Evolutionary conservation across 2,113 vertebrate genomes (phyloP), one percentile per base, ranked within the genome.

Genomic region (Colaptes auratus): DNA sequence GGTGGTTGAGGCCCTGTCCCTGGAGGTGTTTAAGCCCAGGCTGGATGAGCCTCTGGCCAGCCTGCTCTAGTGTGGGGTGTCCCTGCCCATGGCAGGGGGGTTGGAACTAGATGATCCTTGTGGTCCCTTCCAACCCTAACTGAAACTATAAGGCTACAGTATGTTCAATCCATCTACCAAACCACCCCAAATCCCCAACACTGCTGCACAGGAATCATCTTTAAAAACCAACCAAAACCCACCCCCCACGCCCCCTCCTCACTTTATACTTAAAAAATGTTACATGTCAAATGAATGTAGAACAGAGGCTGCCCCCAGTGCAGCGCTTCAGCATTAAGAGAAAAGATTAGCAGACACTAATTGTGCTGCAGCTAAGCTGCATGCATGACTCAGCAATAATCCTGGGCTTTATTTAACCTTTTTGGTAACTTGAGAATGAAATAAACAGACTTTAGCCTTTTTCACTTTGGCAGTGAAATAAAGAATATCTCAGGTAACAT

Each of bases 401-500:
- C 31, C 33, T 83, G 42, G 55, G 89, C 42, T 95, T 93, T 72
- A 87, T 85, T 89, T 93, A 82, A 87, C 46, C 55, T 87, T 89
- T 6, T 3, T 58, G 74, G 74, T 73, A 93, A 85, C 25, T 76
- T 28, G 35, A 88, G 52, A 87, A 89, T 59, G 19, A 82, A 94
- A 90, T 35, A 91, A 70, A 87, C 7, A 65, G 52, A 63, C 74
- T 72, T 89, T 3, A 0, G 66, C 35, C 44, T 78, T 94, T 94
- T 93, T 93, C 46, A 56, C 50, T 89, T 78, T 92, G 90, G 73
- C 86, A 94, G 6, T 31, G 39, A 95, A 96, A 92, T 75, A 93
- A 94, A 94, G 78, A 80, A 76, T 31, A 60, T 17, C 6, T 87
- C 58, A 42, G 79, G 78, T 89, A 91, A 91, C 44, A 77, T 1